Evolutionary conservation across 2,888 invertebrate genomes (phyloP), one percentile per base, ranked within the genome.

Genomic region (Thysanoteuthis rhombus): DNA sequence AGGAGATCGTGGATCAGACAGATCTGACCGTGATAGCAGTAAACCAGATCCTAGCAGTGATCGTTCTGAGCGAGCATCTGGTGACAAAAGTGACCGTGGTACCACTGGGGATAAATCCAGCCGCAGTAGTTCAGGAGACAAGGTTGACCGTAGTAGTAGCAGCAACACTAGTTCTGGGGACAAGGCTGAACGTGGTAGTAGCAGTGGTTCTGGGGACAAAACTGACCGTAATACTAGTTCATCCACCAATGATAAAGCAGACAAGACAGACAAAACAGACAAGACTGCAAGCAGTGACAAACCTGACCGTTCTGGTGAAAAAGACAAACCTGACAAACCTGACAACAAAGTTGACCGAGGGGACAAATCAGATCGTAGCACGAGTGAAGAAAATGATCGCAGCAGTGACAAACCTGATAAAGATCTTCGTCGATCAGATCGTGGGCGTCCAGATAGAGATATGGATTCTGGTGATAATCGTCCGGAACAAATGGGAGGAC

Each of bases 381-480:
- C 19, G 10, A 40, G 8, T 28, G 42, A 90, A 40, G 90, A 90
- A 39, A 42, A 40, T 38, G 42, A 90, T 32, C 39, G 38, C 32
- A 90, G 90, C 40, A 40, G 90, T 32, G 90, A 90, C 32, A 90
- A 90, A 90, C 90, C 90, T 40, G 90, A 90, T 8, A 90, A 32
- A 39, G 90, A 90, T 25, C 10, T 10, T 90, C 90, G 90, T 6
- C 90, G 90, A 40, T 90, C 90, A 39, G 90, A 90, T 38, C 39
- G 39, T 16, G 38, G 39, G 16, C 90, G 90, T 42, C 90, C 90
- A 10, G 90, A 90, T 38, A 90, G 39, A 42, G 90, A 90, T 90
- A 42, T 90, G 42, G 90, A 90, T 39, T 90, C 90, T 90, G 25
- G 39, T 90, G 90, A 90, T 16, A 90, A 90, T 39, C 90, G 90